These are phyloP conservation scores for Vombatus ursinus DNA, from an alignment of 2,113 vertebrate species.

Conservation along the genomic window DNA sequence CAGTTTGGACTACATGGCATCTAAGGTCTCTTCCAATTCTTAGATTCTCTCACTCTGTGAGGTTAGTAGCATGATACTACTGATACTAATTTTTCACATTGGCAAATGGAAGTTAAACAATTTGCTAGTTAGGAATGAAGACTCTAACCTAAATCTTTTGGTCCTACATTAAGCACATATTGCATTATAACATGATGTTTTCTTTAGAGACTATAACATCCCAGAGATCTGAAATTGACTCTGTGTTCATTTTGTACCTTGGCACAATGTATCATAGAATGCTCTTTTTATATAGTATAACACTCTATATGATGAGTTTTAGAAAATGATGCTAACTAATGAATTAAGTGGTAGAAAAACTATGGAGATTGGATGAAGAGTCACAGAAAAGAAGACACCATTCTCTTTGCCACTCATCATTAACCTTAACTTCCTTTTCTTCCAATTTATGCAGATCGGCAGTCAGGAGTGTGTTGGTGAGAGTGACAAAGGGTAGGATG, in stretches of 20 bases:
- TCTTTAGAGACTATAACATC: background rate
- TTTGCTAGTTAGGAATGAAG: background rate
- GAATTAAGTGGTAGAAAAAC: background rate
- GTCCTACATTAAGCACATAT: background rate
- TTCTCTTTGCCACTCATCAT: background rate
- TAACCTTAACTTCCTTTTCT: background rate
- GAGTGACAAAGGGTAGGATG: background rate
- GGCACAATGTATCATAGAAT: background rate
- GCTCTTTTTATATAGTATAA: background rate
- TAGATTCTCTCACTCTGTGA: no score
- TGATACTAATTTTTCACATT: background rate
- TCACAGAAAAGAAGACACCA: background rate
- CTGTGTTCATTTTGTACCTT: background rate
- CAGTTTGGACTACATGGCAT: background rate
- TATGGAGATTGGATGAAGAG: background rate
- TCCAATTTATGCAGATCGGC: background rate
- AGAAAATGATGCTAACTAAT: conserved; percentile 14
- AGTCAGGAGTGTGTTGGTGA: background rate
- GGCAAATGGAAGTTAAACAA: background rate
- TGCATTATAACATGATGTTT: background rate
- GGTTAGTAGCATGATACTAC: no score
- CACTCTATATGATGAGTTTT: conserved; percentile 1
- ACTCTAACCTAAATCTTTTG: background rate
- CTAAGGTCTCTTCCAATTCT: background rate
- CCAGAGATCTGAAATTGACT: background rate